A percentile compares a stretch with the other conserved stretches of the same genome.
These are phyloP conservation scores for Rhopalosiphum maidis DNA, from an alignment of 1,140 invertebrate species.

Conservation along the genomic window DNA sequence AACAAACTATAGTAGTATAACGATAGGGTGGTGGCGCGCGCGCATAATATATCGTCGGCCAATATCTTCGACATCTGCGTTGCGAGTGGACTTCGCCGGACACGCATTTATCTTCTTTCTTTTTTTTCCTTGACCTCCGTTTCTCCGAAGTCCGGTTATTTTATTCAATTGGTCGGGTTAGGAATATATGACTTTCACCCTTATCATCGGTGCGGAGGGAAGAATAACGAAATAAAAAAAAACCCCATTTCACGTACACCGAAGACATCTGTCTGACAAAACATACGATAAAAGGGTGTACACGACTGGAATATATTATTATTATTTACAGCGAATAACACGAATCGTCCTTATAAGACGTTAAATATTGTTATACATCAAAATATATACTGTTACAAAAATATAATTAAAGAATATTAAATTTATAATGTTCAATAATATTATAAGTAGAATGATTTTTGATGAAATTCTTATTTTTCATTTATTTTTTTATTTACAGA, in stretches of 20 bases:
- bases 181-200: conserved; percentile 42
- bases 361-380: too few species aligned
- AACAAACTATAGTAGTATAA: neutral
- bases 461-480: neutral
- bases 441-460: neutral
- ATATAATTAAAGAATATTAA: neutral
- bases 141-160: conserved; percentile 22
- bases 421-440: neutral
- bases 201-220: neutral
- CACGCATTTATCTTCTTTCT: conserved; percentile 50
- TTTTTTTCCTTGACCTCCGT: neutral
- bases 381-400: neutral
- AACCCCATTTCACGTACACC: conserved; percentile 7
- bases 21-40: neutral
- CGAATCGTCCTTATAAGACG: neutral
- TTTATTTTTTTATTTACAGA: conserved; percentile 16
- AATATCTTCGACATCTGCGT: conserved; percentile 53
- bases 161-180: conserved; percentile 53
- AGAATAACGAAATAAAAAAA: neutral
- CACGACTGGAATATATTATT: conserved; percentile 54
- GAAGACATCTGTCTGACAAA: conserved; percentile 57
- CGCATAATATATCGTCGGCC: conserved; percentile 34
- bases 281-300: conserved; percentile 55
- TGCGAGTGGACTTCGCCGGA: conserved; percentile 25
- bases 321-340: neutral